Base-by-base conservation (phyloP, 2,797 vertebrate species). In the Myotis findleyi region DNA sequence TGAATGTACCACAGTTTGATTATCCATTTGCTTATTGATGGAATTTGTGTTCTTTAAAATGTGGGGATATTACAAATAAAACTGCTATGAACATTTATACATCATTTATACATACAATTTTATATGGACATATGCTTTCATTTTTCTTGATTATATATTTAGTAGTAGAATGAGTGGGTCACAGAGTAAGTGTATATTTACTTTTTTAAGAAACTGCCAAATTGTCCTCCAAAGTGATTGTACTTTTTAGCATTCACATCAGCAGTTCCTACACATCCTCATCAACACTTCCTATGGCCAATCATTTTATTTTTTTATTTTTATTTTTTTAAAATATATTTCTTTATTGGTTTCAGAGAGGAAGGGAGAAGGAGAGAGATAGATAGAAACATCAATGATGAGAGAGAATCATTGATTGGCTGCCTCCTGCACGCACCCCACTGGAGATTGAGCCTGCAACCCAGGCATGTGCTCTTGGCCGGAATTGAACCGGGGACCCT, bases 51-150 rank as follows among this genome's bases (percentile, higher is more conserved):
- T 89, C 25, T 84, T 83, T 89, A 79, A 2, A 81, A 3, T 68
- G 76, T 93, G 47, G 4, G 9, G 3, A 12, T 84, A 87, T 73
- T 84, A 51, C 20, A 36, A 95, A 59, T 72, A 93, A 96, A 87
- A 44, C 14, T 91, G 9, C 23, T 69, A 47, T 92, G 23, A 88
- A 75, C 5, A 82, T 88, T 62, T 57, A n/a, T 80, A 66, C 9
- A 75, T 81, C 2, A 81, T 88, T 62, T 57, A 38, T 80, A 55
- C 7, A 76, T 73, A 91, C 21, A 30, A 62, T 18, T 89, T 79
- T 21, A 11, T 83, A 71, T 79, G 14, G 30, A 47, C 14, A 53
- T 71, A 38, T 73, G 23, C 27, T 92, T 86, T 75, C 21, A 86
- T 69, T 94, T 87, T 7, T 59, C 59, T 89, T 79, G 17, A 9